These are phyloP conservation scores for Axinella damicornis DNA, from an alignment of 37 sponge, comb jelly and placozoan genomes.

Conservation along the genomic window DNA sequence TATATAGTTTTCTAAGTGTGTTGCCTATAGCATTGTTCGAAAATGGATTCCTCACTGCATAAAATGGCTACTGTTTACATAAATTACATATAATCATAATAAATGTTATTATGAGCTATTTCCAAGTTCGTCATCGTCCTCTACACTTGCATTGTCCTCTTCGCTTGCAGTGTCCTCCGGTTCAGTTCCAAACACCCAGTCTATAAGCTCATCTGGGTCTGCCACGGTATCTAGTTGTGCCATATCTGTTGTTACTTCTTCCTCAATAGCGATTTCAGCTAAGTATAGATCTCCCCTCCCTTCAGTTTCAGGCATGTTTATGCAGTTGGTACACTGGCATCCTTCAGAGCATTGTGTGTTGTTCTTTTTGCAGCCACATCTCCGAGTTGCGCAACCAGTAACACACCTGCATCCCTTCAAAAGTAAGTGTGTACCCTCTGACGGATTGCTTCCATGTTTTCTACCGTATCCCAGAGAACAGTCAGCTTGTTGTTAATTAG, in stretches of 20 bases:
- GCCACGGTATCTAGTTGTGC: neutral
- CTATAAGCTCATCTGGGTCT: neutral
- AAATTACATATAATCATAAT: too few relatives aligned
- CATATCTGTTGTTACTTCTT: neutral
- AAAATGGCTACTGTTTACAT: too few relatives aligned
- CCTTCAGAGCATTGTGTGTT: slow-evolving; percentile 15
- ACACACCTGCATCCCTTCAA: slow-evolving; percentile 27
- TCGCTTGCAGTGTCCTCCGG: neutral
- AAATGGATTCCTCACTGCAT: too few relatives aligned
- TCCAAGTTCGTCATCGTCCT: neutral
- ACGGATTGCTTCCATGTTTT: neutral
- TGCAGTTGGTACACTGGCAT: slow-evolving; percentile 20
- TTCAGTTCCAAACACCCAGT: neutral
- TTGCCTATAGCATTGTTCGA: too few relatives aligned
- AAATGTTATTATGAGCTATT: too few relatives aligned
- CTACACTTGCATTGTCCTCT: neutral
- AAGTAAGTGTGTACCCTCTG: slow-evolving; percentile 5
- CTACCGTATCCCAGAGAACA: slow-evolving; percentile 30
- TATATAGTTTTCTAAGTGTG: too few relatives aligned
- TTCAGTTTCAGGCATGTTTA: neutral
- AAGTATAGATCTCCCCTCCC: neutral
- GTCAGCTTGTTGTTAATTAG: neutral
- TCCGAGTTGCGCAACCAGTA: slow-evolving; percentile 28
- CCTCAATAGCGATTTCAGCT: neutral
- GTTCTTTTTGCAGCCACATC: slow-evolving; percentile 26